Evolutionary conservation across 2,888 invertebrate genomes (phyloP).

Genomic region (Neocrepidodera transversa): DNA sequence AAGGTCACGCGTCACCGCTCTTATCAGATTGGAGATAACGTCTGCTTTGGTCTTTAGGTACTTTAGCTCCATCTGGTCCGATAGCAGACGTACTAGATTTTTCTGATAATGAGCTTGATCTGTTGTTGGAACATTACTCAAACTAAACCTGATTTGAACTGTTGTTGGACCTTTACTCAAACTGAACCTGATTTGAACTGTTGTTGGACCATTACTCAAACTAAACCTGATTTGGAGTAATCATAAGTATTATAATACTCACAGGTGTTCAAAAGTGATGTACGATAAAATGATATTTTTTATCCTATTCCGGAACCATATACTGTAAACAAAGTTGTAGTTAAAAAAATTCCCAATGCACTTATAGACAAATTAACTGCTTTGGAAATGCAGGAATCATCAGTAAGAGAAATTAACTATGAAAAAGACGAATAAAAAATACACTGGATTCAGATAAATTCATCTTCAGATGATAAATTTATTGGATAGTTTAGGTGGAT

Average conservation of each 20-base stretch:
- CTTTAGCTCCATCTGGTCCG: too few species aligned
- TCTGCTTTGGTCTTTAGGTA: too few species aligned
- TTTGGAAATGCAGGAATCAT: not conserved
- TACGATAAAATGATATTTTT: conserved; percentile 53
- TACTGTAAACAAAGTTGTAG: conserved; percentile 31
- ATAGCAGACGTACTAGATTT: too few species aligned
- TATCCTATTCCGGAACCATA: conserved; percentile 52
- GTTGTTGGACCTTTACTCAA: too few species aligned
- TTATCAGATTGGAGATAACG: too few species aligned
- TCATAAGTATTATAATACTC: conserved; percentile 54
- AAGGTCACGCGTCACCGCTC: too few species aligned
- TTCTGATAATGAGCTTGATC: too few species aligned
- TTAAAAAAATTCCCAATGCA: conserved; percentile 31
- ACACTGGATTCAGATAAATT: conserved; percentile 1
- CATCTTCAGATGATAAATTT: conserved; percentile 17
- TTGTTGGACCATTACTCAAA: conserved; percentile 37
- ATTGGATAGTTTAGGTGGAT: conserved; percentile 19
- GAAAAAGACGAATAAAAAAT: too few species aligned
- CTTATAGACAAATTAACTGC: conserved; percentile 19
- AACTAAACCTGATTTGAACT: too few species aligned
- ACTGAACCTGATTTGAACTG: too few species aligned
- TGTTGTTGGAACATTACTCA: too few species aligned
- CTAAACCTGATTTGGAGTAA: conserved; percentile 47
- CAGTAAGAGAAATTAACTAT: not conserved
- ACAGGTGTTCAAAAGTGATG: conserved; percentile 47